Evolutionary conservation across 2,113 vertebrate genomes (phyloP), one percentile per base, ranked within the genome.

Genomic region (Rhabdomys dilectus): DNA sequence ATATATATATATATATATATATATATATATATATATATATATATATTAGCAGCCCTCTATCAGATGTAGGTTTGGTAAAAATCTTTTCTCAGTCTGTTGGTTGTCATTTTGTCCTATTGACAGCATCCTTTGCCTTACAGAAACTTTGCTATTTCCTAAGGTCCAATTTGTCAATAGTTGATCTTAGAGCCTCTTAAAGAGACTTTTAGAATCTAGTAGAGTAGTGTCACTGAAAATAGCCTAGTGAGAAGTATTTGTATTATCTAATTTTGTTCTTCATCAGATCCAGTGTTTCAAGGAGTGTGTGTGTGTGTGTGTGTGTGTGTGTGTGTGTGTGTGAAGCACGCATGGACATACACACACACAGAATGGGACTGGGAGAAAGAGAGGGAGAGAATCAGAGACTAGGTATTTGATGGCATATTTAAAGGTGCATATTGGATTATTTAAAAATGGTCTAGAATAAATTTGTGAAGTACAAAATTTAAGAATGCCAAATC

Each of bases 401-500:
- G 24, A 86, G 9, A 39, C 6, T 72, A 88, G 39, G 2, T 51
- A 80, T 77, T 95, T 78, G 7, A 93, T 87, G 80, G 0, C 42
- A 39, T 80, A 80, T 39, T 91, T 78, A 76, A 80, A 96, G 15
- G 6, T 93, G 19, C 87, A 39, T 91, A 93, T 4, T 94, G 3
- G 29, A 70, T 31, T 91, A 10, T 22, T 26, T 16, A 77, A 84
- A 82, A 75, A 87, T 7, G 6, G 15, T 86, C 24, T 88, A 90
- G 31, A 12, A 78, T 77, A n/a, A 64, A 76, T 29, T 72, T 95
- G 7, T 13, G 19, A 89, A 90, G 70, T 75, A 11, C 3, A 87
- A n/a, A 76, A 91, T 66, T 12, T 94, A 97, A 97, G 93, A 91
- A 97, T 92, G 29, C 17, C 96, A 86, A 96, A 53, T 31, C 22